These are phyloP conservation scores for Clarias pachynema DNA, from an alignment of 2,797 vertebrate species.

Conservation along the genomic window DNA sequence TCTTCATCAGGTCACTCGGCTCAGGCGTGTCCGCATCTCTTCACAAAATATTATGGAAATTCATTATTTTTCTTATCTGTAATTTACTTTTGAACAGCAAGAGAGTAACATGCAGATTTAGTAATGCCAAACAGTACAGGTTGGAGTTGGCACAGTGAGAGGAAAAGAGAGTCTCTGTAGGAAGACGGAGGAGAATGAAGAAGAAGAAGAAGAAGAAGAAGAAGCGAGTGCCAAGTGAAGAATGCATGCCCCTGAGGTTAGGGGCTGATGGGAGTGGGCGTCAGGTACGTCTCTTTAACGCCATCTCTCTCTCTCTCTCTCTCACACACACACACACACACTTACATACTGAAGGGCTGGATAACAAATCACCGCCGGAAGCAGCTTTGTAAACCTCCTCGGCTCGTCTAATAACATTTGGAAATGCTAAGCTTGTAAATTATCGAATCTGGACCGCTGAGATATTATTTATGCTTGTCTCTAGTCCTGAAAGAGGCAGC, in stretches of 20 bases:
- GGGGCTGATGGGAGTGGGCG: slow-evolving; percentile 65
- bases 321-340: slow-evolving; percentile 58
- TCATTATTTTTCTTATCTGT: background rate
- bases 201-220: slow-evolving; percentile 4
- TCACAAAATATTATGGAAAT: background rate
- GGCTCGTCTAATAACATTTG: slow-evolving; percentile 80
- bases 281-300: slow-evolving; percentile 69
- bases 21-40: background rate
- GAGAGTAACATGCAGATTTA: slow-evolving; percentile 39
- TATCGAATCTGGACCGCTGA: slow-evolving; percentile 83
- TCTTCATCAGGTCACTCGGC: background rate
- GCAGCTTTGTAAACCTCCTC: slow-evolving; percentile 81
- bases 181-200: slow-evolving; percentile 23
- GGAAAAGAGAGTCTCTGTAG: slow-evolving; percentile 61
- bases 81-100: slow-evolving; percentile 17
- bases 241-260: slow-evolving; percentile 53
- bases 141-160: slow-evolving; percentile 49
- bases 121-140: slow-evolving; percentile 27
- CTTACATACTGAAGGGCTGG: slow-evolving; percentile 68
- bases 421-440: slow-evolving; percentile 85
- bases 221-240: slow-evolving; percentile 48
- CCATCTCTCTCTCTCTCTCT: slow-evolving; percentile 38
- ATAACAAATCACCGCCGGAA: slow-evolving; percentile 82
- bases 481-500: slow-evolving; percentile 77
- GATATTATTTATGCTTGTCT: slow-evolving; percentile 87